A percentile compares a stretch with the other conserved stretches of the same genome.
These are phyloP conservation scores for Melanerpes formicivorus DNA, from an alignment of 2,113 vertebrate genomes.

Conservation along the genomic window DNA sequence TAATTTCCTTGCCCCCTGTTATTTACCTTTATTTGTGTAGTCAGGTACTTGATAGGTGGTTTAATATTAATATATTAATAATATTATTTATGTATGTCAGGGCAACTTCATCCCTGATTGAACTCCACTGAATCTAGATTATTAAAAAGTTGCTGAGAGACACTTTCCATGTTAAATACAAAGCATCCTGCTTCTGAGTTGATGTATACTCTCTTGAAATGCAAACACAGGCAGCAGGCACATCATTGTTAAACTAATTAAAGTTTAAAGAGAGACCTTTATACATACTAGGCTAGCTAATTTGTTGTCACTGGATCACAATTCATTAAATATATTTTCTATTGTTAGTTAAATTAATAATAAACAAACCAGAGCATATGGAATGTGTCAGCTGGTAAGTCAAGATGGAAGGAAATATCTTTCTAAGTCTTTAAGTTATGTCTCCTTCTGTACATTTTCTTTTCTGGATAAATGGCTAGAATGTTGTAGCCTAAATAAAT, in stretches of 20 bases:
- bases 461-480: constrained; percentile 9
- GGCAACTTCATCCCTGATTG: constrained; percentile 1
- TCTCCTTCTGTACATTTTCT: neutral
- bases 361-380: constrained; percentile 49
- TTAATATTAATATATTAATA: constrained; percentile 4
- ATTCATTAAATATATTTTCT: constrained; percentile 55
- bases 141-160: constrained; percentile 49
- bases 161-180: constrained; percentile 32
- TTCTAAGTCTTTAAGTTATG: constrained; percentile 1
- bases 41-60: neutral
- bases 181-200: constrained; percentile 11
- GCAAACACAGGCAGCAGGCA: constrained; percentile 39
- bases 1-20: neutral
- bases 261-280: constrained; percentile 69
- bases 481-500: constrained; percentile 5
- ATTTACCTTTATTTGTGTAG: constrained; percentile 11
- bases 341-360: constrained; percentile 63
- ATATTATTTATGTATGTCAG: neutral
- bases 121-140: constrained; percentile 37
- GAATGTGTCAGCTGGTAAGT: constrained; percentile 64
- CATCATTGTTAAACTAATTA: constrained; percentile 65
- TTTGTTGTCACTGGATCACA: constrained; percentile 57
- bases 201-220: constrained; percentile 44
- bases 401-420: constrained; percentile 58
- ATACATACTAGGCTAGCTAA: constrained; percentile 39